Evolutionary conservation across 1,140 invertebrate genomes (phyloP).

Genomic region (Papilio helenus): DNA sequence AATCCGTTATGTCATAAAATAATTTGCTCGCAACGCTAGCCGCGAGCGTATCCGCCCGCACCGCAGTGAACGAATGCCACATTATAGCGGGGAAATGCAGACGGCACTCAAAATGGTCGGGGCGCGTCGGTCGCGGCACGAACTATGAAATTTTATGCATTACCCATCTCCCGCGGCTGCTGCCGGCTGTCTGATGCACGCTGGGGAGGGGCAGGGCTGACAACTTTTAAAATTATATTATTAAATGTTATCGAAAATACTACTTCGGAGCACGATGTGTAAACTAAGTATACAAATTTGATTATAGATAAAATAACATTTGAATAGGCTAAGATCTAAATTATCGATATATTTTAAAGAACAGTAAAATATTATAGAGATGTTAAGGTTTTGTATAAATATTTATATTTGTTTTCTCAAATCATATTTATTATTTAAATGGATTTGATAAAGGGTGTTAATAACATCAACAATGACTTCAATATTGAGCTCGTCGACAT

Average conservation of each 20-base stretch:
- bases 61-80: slow-evolving; percentile 17
- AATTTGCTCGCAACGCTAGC: neutral
- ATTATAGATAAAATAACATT: no score
- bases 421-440: no score
- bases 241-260: no score
- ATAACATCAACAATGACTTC: no score
- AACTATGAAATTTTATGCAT: slow-evolving; percentile 59
- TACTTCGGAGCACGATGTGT: neutral
- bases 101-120: slow-evolving; percentile 47
- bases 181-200: slow-evolving; percentile 54
- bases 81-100: slow-evolving; percentile 47
- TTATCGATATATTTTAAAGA: no score
- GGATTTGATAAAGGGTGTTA: no score
- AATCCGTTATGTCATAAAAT: slow-evolving; percentile 29
- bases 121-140: slow-evolving; percentile 43
- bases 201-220: slow-evolving; percentile 12
- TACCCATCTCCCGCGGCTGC: slow-evolving; percentile 49
- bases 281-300: no score
- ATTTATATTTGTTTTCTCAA: no score
- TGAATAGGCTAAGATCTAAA: no score
- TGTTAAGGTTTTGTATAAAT: no score
- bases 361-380: no score
- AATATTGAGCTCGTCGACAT: no score
- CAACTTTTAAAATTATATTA: neutral
- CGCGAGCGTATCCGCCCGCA: neutral